Conservation (phyloP, 2,888 invertebrate genomes). For the Pristionchus mayeri region DNA sequence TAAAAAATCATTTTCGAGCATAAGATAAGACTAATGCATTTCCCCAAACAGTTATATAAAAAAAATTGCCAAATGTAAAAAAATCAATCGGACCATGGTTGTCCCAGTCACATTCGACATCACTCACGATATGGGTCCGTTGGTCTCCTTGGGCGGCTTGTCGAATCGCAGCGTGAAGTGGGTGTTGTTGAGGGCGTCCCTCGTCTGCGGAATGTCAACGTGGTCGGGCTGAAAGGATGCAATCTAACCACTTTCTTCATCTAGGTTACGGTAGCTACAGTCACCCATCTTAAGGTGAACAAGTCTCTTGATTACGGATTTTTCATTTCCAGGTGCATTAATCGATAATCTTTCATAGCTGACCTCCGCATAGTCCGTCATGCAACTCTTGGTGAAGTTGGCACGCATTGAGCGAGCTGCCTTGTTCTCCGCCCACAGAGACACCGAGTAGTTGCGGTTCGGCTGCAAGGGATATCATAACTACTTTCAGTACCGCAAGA, state of each 20-base stretch:
- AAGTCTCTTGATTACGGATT: no score
- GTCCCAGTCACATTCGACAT: no score
- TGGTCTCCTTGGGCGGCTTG: conserved; percentile 69
- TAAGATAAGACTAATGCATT: no score
- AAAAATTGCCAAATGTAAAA: no score
- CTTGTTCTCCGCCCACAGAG: conserved; percentile 74
- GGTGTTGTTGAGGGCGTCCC: conserved; percentile 63
- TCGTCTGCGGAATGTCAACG: conserved; percentile 65
- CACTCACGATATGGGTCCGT: conserved; percentile 73
- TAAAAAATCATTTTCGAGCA: no score
- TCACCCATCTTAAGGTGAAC: not conserved
- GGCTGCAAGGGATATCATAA: conserved; percentile 61
- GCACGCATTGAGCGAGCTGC: conserved; percentile 68
- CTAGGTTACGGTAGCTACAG: not conserved
- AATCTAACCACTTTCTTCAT: not conserved
- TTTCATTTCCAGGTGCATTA: no score
- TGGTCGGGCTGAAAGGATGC: conserved; percentile 9
- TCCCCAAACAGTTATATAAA: no score
- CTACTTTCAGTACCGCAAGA: not conserved
- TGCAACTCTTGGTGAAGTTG: conserved; percentile 65
- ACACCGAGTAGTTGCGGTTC: conserved; percentile 75
- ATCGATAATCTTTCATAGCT: no score
- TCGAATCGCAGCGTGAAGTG: conserved; percentile 68
- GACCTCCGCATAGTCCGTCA: conserved; percentile 70
- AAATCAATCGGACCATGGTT: no score